Evolutionary conservation across 2,888 invertebrate genomes (phyloP).

Genomic region (Dendrolimus houi): DNA sequence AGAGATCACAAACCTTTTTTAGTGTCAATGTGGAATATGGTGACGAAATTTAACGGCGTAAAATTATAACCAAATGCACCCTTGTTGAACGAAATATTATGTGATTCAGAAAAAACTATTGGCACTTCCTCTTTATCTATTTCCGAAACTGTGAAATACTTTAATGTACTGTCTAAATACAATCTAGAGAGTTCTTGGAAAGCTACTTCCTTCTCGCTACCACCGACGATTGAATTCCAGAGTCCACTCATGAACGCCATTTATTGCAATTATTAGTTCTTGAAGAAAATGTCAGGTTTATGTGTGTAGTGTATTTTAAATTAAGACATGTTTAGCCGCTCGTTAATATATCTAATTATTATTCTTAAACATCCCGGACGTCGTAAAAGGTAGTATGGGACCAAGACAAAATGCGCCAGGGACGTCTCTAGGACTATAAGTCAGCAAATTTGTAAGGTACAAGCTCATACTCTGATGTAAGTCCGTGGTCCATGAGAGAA

Average conservation of each 20-base stretch:
- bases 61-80: constrained; percentile 72
- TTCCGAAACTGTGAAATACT: constrained; percentile 81
- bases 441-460: no score
- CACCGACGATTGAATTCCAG: constrained; percentile 67
- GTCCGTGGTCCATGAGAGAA: no score
- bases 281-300: constrained; percentile 20
- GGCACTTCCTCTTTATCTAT: constrained; percentile 77
- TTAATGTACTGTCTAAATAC: constrained; percentile 74
- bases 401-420: no score
- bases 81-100: constrained; percentile 60
- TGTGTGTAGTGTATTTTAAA: constrained; percentile 10
- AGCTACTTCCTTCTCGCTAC: constrained; percentile 48
- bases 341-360: no score
- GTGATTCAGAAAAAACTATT: constrained; percentile 76
- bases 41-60: constrained; percentile 77
- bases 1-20: constrained; percentile 78
- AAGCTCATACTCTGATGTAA: no score
- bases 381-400: no score
- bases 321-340: no score
- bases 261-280: constrained; percentile 37
- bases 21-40: constrained; percentile 78
- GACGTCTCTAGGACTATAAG: no score
- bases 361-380: no score
- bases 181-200: constrained; percentile 67
- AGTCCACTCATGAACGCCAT: constrained; percentile 71